Conservation (phyloP, 2,888 invertebrate species). For the Agrilus cyanescens region DNA sequence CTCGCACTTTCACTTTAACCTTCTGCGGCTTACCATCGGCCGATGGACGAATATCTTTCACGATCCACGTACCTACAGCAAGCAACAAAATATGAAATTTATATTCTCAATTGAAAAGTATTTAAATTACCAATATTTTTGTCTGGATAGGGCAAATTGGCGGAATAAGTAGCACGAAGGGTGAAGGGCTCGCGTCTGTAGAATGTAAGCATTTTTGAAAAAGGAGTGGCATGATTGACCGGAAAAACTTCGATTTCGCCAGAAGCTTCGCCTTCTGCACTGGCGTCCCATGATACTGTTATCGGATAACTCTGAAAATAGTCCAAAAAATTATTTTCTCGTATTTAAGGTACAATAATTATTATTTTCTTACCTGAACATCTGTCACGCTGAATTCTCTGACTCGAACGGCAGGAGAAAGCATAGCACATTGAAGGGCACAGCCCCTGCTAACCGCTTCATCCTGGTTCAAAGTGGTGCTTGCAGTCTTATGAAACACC, state of each 20-base stretch:
- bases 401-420: conserved; percentile 94
- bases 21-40: conserved; percentile 86
- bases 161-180: conserved; percentile 73
- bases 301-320: conserved; percentile 60
- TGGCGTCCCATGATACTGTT: conserved; percentile 66
- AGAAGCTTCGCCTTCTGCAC: conserved; percentile 43
- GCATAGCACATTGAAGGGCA: conserved; percentile 91
- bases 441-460: conserved; percentile 96
- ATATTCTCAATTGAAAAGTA: too few relatives aligned
- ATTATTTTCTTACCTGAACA: conserved; percentile 47
- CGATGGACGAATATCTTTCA: conserved; percentile 75
- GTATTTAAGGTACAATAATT: background rate
- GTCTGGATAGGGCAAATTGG: conserved; percentile 63
- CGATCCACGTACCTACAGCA: conserved; percentile 54
- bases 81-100: conserved; percentile 9
- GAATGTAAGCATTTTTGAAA: conserved; percentile 89
- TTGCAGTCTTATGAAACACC: conserved; percentile 73
- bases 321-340: conserved; percentile 5
- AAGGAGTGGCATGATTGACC: conserved; percentile 80
- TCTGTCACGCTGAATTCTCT: conserved; percentile 92
- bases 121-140: conserved; percentile 64
- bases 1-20: conserved; percentile 89
- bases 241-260: conserved; percentile 90
- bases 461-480: conserved; percentile 95
- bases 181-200: conserved; percentile 81